These are phyloP conservation scores for Staurois parvus DNA, from an alignment of 2,797 vertebrate genomes.

Conservation along the genomic window DNA sequence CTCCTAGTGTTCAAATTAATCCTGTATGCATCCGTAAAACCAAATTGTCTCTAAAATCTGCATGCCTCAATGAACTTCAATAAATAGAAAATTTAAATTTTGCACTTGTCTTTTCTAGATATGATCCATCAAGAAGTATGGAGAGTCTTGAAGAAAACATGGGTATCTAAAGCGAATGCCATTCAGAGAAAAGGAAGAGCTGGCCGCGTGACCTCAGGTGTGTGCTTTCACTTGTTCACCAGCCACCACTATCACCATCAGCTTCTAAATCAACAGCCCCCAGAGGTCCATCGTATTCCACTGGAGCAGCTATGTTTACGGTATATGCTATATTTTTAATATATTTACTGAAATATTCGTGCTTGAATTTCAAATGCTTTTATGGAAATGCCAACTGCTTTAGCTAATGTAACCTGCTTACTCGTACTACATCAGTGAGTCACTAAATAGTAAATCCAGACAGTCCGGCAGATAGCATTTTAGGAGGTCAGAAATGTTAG, in stretches of 20 bases:
- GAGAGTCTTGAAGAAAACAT: constrained; percentile 96
- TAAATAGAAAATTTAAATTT: too few relatives aligned
- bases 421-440: too few relatives aligned
- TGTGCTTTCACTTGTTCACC: constrained; percentile 97
- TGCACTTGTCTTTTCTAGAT: constrained; percentile 73
- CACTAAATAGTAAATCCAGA: too few relatives aligned
- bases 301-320: constrained; percentile 95
- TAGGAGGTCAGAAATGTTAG: too few relatives aligned
- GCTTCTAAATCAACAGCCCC: constrained; percentile 89
- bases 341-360: background rate
- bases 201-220: constrained; percentile 92
- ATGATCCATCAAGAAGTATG: constrained; percentile 95
- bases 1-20: too few relatives aligned
- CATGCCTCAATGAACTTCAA: too few relatives aligned
- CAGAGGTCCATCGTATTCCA: constrained; percentile 95
- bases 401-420: background rate
- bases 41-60: too few relatives aligned
- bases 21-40: too few relatives aligned
- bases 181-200: constrained; percentile 94
- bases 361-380: background rate
- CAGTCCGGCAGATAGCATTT: too few relatives aligned
- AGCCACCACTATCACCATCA: constrained; percentile 92
- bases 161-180: constrained; percentile 92
- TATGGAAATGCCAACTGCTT: background rate
- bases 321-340: constrained; percentile 70